Evolutionary conservation across 2,797 vertebrate genomes (phyloP).

Genomic region (Syngnathus rostellatus): DNA sequence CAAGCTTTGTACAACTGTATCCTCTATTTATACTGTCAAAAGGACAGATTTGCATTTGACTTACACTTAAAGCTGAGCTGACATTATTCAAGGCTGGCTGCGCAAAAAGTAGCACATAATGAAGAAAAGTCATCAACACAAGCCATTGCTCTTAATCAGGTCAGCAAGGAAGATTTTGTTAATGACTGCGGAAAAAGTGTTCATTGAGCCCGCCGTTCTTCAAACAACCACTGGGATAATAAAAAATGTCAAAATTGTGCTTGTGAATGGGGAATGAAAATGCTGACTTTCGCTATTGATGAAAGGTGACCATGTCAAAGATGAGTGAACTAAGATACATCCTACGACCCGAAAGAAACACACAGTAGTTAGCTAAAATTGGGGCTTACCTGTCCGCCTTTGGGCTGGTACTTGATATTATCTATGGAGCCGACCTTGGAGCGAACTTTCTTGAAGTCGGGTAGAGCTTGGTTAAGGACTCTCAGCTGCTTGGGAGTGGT

Average conservation of each 20-base stretch:
- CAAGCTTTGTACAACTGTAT: neutral
- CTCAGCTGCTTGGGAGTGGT: conserved; percentile 93
- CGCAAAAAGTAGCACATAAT: conserved; percentile 22
- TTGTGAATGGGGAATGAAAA: neutral
- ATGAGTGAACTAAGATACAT: neutral
- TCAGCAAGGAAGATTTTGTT: conserved; percentile 39
- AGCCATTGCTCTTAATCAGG: conserved; percentile 39
- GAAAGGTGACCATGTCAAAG: neutral
- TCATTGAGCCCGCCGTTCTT: conserved; percentile 15
- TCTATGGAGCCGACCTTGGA: conserved; percentile 97
- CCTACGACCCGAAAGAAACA: neutral
- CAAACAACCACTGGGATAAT: conserved; percentile 8
- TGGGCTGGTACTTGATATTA: conserved; percentile 97
- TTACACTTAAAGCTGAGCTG: conserved; percentile 23
- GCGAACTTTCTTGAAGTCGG: conserved; percentile 91
- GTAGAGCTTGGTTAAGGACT: conserved; percentile 89
- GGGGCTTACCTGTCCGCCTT: conserved; percentile 87
- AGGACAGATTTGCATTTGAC: neutral
- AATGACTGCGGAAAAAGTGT: conserved; percentile 33
- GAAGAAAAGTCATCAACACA: conserved; percentile 43
- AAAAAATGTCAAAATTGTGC: neutral
- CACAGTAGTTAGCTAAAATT: neutral
- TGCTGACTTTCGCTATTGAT: neutral
- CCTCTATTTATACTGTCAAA: neutral
- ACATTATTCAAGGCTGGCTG: conserved; percentile 35